Evolutionary conservation across 2,113 vertebrate species (phyloP).

Genomic region (Struthidea cinerea): DNA sequence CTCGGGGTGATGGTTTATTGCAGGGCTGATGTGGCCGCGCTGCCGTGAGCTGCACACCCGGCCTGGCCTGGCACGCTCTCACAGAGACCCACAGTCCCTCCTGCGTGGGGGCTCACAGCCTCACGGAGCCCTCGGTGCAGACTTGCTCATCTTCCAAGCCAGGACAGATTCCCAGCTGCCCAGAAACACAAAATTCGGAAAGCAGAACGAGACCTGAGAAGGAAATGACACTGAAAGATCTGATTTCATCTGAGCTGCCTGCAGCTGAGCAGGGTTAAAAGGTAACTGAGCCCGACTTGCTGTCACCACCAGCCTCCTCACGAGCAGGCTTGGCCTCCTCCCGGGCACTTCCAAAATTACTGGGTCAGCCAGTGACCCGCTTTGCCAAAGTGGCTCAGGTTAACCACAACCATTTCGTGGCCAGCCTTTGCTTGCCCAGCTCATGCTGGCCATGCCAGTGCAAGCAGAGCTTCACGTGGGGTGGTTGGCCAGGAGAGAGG

Average conservation of each 20-base stretch:
- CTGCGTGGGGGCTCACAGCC: no score
- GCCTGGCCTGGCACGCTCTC: background rate
- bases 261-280: background rate
- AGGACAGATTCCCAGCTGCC: background rate
- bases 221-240: background rate
- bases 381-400: background rate
- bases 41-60: rapidly evolving
- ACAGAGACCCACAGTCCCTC: rapidly evolving
- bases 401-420: background rate
- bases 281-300: background rate
- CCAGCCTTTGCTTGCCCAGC: background rate
- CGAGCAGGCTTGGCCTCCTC: background rate
- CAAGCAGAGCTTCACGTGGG: background rate
- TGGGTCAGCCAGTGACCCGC: background rate
- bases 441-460: background rate
- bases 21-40: background rate
- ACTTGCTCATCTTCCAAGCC: background rate
- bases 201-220: background rate
- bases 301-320: background rate
- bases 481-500: background rate
- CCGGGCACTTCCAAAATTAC: background rate
- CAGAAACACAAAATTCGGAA: background rate
- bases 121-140: rapidly evolving
- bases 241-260: background rate
- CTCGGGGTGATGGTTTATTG: background rate